Base-by-base conservation (phyloP, 2,797 vertebrate genomes). In the Enteromius thamalakanensis region DNA sequence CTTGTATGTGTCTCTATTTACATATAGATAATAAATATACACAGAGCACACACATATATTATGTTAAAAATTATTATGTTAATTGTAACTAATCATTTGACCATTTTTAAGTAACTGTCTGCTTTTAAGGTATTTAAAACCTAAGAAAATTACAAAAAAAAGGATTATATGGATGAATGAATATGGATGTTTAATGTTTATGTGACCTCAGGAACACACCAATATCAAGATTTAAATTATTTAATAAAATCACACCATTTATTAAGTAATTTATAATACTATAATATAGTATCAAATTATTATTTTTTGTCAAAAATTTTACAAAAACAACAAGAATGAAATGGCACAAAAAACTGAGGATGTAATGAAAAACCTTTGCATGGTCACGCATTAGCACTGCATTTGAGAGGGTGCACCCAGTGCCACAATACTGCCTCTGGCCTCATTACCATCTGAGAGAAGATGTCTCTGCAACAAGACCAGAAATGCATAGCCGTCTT, bases 391-490 rank as follows among this genome's bases (percentile, higher is more conserved):
- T 86, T 87, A 42, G 40, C n/a, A 19, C 58, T 15, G 68, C 26
- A 8, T 65, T 76, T 45, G 70, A 84, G 65, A 70, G 47, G 84
- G 75, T 76, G 69, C 70, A 78, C 58, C 10, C 80, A 40, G 40
- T 62, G 29, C 64, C 82, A 80, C 40, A 53, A 67, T 84, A 80
- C 69, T 79, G 76, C 34, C 78, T 40, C 11, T 80, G 60, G 60
- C 71, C 76, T 87, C 71, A 87, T 85, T 79, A 85, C 34, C 80
- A 79, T 82, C 79, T 79, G 81, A 45, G 71, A 64, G 60, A 71
- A 82, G 79, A 49, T 37, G 21, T 70, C 71, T 60, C 29, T 82
- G 71, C 32, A 49, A 37, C 55, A 64, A 70, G 49, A 49, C 21
- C 72, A 70, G 53, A 62, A 67, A 68, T 60, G 14, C 21, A 82